Base-by-base conservation (phyloP, 2,797 vertebrate species). In the Xenops minutus region DNA sequence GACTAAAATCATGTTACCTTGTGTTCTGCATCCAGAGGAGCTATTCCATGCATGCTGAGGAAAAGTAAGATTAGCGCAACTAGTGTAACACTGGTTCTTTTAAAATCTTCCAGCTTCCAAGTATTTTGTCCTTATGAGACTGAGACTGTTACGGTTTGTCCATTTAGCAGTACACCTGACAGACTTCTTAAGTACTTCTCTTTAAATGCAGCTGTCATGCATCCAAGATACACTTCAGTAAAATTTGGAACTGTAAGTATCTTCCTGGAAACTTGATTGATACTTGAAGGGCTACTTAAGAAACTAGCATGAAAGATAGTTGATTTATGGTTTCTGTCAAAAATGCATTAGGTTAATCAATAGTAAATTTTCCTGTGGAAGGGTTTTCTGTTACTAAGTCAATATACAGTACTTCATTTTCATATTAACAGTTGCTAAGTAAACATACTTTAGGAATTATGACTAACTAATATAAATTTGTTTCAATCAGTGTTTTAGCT, bases 41-140 rank as follows among this genome's bases (percentile, higher is more conserved):
- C 9, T 61, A 2, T 0, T 15, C 11, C 11, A 8, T 7, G 6
- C 36, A 58, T 36, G 27, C 14, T 6, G 1, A 81, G 17, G 8
- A 26, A 66, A 68, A 77, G 15, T 23, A 62, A 62, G 26, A 43
- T 32, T 32, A 86, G 37, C 21, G 9, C 14, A 75, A 71, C 16
- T 11, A 75, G 20, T 13, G 3, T 9, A 77, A 41, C 13, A 67
- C 56, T 6, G 26, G 5, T 74, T 73, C 24, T 44, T 67, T 76
- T 41, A 73, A 1, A 5, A 63, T 12, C 16, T 58, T 66, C 18
- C 30, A 32, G 7, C 12, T 84, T 63, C 16, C 13, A 71, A 59
- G 12, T 30, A 64, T 12, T 75, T 76, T 24, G 46, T 62, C 23
- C 22, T 73, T 18, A 15, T 7, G 4, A 58, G 41, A 37, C 5